These are phyloP conservation scores for Tribolium madens DNA, from an alignment of 1,140 invertebrate genomes.

Conservation along the genomic window DNA sequence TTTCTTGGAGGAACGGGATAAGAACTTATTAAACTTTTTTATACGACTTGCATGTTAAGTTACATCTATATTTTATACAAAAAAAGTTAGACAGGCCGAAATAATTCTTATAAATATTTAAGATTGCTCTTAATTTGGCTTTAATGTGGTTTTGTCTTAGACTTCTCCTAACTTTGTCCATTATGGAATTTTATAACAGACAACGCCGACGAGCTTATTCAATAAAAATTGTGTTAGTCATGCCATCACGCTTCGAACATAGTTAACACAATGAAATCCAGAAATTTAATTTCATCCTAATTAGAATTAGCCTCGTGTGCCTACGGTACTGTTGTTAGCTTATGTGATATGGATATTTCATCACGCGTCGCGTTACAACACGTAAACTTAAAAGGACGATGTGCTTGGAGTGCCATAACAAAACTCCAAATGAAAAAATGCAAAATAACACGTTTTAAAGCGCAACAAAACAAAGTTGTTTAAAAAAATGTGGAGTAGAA, in stretches of 20 bases:
- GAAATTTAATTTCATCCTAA: constrained; percentile 30
- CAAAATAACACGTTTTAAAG: neutral
- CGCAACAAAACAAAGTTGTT: no score
- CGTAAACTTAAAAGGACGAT: neutral
- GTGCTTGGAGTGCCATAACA: neutral
- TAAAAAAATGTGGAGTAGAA: no score
- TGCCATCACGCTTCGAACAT: constrained; percentile 27
- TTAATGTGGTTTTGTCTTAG: constrained; percentile 5
- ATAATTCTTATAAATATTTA: constrained; percentile 40
- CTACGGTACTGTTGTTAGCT: constrained; percentile 16
- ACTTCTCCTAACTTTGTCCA: constrained; percentile 17
- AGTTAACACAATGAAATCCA: constrained; percentile 24
- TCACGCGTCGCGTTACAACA: neutral
- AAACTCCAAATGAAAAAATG: neutral
- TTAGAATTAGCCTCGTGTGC: constrained; percentile 35
- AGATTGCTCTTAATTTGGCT: constrained; percentile 21
- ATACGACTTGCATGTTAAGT: constrained; percentile 28
- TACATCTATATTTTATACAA: constrained; percentile 24
- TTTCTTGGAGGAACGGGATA: constrained; percentile 22
- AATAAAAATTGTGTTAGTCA: constrained; percentile 20
- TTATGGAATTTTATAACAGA: constrained; percentile 22
- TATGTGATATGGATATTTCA: constrained; percentile 33
- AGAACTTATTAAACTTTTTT: constrained; percentile 39
- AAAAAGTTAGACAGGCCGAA: constrained; percentile 24
- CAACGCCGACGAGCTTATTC: constrained; percentile 4